These are phyloP conservation scores for Porites lutea DNA, from an alignment of 64 coral and sea anemone genomes.

Conservation along the genomic window DNA sequence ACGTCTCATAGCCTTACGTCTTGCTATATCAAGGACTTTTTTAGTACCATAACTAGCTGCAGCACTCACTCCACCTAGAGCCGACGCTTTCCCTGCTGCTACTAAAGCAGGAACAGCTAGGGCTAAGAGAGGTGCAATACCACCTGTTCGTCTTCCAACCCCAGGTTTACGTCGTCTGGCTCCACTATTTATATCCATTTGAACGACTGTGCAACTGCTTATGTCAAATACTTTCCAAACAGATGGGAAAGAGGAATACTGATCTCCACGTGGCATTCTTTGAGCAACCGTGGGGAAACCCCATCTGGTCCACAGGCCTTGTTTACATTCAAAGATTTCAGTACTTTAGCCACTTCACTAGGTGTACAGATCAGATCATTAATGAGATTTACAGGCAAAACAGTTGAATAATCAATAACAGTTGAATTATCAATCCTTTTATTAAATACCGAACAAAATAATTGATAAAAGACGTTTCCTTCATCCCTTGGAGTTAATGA, in stretches of 20 bases:
- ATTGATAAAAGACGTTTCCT: background rate
- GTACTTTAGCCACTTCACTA: no score
- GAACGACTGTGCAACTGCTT: no score
- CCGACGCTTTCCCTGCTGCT: conserved; percentile 41
- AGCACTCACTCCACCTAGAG: conserved; percentile 1
- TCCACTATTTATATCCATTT: no score
- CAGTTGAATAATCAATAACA: conserved; percentile 1
- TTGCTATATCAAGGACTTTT: background rate
- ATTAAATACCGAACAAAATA: background rate
- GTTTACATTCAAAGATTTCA: background rate
- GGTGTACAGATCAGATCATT: background rate
- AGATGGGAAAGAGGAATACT: no score
- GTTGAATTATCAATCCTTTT: background rate
- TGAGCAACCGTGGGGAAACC: background rate
- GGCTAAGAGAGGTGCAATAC: conserved; percentile 7
- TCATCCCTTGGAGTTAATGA: background rate
- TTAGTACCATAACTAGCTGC: background rate
- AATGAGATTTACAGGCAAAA: background rate
- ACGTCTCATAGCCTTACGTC: no score
- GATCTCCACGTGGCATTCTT: background rate
- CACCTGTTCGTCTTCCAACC: background rate
- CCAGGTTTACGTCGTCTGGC: no score
- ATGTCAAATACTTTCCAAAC: no score
- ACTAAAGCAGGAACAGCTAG: conserved; percentile 32
- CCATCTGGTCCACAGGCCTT: no score